A percentile compares a stretch with the other conserved stretches of the same genome.
phyloP scores from a whole-genome alignment of 2,888 invertebrate genomes.

The Stenodera caucasica region DNA sequence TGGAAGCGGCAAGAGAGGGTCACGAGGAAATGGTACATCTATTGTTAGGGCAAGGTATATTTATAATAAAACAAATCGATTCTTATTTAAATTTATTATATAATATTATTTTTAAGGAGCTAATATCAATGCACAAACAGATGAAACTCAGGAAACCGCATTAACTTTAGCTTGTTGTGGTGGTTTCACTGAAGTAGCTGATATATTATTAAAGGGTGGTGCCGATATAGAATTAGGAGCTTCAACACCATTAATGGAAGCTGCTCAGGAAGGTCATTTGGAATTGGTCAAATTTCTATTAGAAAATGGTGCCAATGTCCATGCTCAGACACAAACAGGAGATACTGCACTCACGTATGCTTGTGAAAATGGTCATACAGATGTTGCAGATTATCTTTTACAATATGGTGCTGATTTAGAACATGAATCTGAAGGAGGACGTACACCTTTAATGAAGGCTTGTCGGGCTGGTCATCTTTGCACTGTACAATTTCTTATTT shows the following conservation, averaged over 20 bases:
- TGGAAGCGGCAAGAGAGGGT: conserved; percentile 98
- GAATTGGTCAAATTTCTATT: conserved; percentile 88
- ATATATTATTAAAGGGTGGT: conserved; percentile 92
- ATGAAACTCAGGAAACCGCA: conserved; percentile 98
- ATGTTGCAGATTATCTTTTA: conserved; percentile 90
- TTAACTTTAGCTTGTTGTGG: conserved; percentile 92
- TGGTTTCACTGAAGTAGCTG: conserved; percentile 93
- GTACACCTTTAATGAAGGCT: conserved; percentile 98
- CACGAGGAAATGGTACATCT: conserved; percentile 98
- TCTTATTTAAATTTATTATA: neutral
- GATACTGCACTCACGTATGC: conserved; percentile 97
- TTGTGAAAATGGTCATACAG: conserved; percentile 98
- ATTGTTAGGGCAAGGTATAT: conserved; percentile 78
- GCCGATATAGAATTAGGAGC: conserved; percentile 94
- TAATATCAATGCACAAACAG: conserved; percentile 97
- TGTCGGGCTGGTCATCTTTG: conserved; percentile 94
- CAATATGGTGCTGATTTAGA: conserved; percentile 91
- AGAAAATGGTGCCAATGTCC: conserved; percentile 84
- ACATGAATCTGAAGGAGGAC: conserved; percentile 92
- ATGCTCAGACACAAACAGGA: conserved; percentile 79
- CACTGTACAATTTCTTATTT: conserved; percentile 93
- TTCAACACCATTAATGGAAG: conserved; percentile 98
- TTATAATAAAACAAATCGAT: neutral
- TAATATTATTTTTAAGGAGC: conserved; percentile 61
- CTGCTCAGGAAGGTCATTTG: conserved; percentile 95